Evolutionary conservation across 2,113 vertebrate genomes (phyloP).

Genomic region (Elephas maximus): DNA sequence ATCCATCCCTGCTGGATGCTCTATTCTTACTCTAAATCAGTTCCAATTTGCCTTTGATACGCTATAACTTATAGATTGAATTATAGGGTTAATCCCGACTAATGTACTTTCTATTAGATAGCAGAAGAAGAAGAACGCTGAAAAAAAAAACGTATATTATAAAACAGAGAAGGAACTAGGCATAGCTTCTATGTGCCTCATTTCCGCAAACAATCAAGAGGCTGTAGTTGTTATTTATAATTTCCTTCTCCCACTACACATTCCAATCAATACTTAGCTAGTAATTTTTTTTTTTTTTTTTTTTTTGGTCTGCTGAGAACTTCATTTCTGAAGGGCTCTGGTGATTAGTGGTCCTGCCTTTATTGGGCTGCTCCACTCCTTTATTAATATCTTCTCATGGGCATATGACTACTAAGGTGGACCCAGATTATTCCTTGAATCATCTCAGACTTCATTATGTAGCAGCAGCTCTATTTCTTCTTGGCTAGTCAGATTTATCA

Average conservation of each 20-base stretch:
- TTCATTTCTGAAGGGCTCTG: not conserved
- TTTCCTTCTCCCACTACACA: not conserved
- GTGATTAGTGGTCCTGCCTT: not conserved
- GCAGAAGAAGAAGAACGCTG: not conserved
- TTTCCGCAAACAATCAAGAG: slow-evolving; percentile 31
- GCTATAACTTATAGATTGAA: not conserved
- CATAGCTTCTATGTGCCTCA: not conserved
- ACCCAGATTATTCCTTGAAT: not conserved
- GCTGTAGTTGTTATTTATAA: not conserved
- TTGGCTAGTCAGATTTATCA: not conserved
- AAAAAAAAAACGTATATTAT: not conserved
- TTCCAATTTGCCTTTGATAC: slow-evolving; percentile 23
- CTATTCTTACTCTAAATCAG: not conserved
- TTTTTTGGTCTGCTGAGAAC: not conserved
- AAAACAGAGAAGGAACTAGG: not conserved
- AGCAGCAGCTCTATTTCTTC: not conserved
- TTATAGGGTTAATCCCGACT: not conserved
- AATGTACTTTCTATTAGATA: not conserved
- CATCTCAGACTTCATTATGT: not conserved
- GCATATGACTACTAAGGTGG: not conserved
- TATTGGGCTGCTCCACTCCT: not conserved
- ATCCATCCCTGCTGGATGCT: not conserved
- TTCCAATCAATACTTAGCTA: not conserved
- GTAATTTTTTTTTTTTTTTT: slow-evolving; percentile 53
- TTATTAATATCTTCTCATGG: not conserved